phyloP scores from a whole-genome alignment of 2,888 invertebrate species.

The Amphipoea lucens region DNA sequence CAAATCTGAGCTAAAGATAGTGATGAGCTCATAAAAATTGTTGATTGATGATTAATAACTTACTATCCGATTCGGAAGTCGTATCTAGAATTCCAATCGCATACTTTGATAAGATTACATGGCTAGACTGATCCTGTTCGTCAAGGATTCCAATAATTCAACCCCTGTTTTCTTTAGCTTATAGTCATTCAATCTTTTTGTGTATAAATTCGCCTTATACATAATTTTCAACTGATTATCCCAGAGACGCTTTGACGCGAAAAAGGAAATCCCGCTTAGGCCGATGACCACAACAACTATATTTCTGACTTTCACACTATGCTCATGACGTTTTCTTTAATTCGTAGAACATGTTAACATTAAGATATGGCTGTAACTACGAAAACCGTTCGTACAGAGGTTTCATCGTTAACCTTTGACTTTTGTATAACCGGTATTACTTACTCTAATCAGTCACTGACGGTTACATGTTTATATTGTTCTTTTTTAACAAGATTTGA shows the following conservation, averaged over 20 bases:
- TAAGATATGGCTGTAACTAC: conserved; percentile 24
- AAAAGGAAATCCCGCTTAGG: conserved; percentile 33
- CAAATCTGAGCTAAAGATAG: conserved; percentile 3
- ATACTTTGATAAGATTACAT: conserved; percentile 39
- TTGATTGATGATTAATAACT: conserved; percentile 35
- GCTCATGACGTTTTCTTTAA: conserved; percentile 31
- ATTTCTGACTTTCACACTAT: conserved; percentile 39
- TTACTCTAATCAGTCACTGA: conserved; percentile 23
- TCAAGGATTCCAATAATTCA: conserved; percentile 1
- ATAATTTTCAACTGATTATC: conserved; percentile 4
- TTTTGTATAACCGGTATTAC: conserved; percentile 42
- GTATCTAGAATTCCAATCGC: conserved; percentile 35
- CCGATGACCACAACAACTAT: conserved; percentile 31
- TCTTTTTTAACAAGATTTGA: conserved; percentile 1
- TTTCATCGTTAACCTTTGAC: conserved; percentile 53
- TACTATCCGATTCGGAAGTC: conserved; percentile 3
- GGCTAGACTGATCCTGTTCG: background rate
- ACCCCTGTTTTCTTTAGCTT: background rate
- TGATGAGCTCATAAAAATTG: conserved; percentile 20
- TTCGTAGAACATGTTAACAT: conserved; percentile 50
- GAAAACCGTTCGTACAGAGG: conserved; percentile 26
- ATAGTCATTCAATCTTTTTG: background rate
- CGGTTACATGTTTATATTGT: conserved; percentile 21
- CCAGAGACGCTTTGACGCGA: background rate
- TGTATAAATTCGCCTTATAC: background rate